These are phyloP conservation scores for Palaemon carinicauda DNA, from an alignment of 1,140 invertebrate species.

Conservation along the genomic window DNA sequence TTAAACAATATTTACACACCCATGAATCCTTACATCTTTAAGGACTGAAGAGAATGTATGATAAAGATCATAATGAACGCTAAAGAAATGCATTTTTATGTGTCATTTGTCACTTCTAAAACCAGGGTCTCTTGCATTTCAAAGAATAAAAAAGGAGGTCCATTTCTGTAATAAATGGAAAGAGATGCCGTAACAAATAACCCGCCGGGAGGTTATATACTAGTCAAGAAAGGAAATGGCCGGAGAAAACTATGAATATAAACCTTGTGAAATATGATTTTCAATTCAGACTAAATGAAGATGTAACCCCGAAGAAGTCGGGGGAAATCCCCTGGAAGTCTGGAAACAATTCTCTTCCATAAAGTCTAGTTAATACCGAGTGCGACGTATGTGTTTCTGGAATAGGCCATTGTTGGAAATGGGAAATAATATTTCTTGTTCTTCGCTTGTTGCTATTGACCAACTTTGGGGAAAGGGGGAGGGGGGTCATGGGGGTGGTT, in stretches of 20 bases:
- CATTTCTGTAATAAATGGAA: neutral
- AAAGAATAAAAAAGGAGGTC: too few species aligned
- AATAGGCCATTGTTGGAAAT: constrained; percentile 53
- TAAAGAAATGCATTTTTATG: too few species aligned
- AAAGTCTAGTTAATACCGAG: constrained; percentile 52
- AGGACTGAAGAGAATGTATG: too few species aligned
- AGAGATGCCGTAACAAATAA: neutral
- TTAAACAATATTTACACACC: too few species aligned
- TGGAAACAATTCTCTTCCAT: constrained; percentile 54
- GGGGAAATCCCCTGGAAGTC: constrained; percentile 42
- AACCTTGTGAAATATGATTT: constrained; percentile 56
- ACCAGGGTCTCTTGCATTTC: too few species aligned
- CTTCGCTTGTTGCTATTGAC: constrained; percentile 46
- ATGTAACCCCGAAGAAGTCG: constrained; percentile 34
- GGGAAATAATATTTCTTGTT: constrained; percentile 56
- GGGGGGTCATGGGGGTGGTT: neutral
- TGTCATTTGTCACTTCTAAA: too few species aligned
- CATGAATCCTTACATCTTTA: too few species aligned
- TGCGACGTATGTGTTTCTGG: constrained; percentile 52
- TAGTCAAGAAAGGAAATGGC: neutral
- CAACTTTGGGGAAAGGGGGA: constrained; percentile 21
- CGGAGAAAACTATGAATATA: constrained; percentile 47
- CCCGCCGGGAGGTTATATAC: neutral
- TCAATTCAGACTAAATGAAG: constrained; percentile 49
- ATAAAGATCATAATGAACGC: too few species aligned